Base-by-base conservation (phyloP, 2,113 vertebrate genomes). In the Oreotrochilus melanogaster region DNA sequence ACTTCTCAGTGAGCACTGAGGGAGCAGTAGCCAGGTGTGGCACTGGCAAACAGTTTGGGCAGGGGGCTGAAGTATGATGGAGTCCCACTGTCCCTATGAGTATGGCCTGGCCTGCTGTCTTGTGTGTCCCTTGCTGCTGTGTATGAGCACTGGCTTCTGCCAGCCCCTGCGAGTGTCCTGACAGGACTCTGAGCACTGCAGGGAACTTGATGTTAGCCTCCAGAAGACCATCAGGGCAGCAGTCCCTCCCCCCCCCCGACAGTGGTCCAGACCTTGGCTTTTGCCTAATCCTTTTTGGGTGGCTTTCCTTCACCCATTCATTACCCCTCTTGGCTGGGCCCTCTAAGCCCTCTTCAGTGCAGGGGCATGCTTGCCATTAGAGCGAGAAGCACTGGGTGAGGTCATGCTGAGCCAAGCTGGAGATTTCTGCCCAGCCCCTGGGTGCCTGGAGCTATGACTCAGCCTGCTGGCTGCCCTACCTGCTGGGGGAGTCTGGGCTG, bases 371-470 rank as follows among this genome's bases (percentile, higher is more conserved):
- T 6, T 53, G 57, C 78, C 62, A 9, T 96, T 95, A 74, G 89
- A 69, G 87, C 95, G 82, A 56, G 8, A 35, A 91, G 85, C 67
- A 88, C 95, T 53, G 54, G 93, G 72, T 96, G 94, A 94, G 94
- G 78, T 94, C 93, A 91, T 86, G 75, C 39, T 6, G 19, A 89
- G 57, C 11, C 70, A 76, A 72, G 33, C 70, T 33, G 24, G 23
- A 71, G 60, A 66, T 62, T 51, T 87, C 27, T 27, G 90, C 78
- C 58, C 7, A 22, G 30, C 69, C 79, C 69, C 18, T 14, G 10
- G 10, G 18, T 93, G 95, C 76, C 74, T 91, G 0, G 61, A 24
- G 86, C 95, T 65, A 71, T 95, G 95, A 97, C 84, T 97, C 91
- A 96, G 89, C 82, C 86, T 7, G 5, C 24, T 3, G 66, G 75